These are phyloP conservation scores for Eilema caniola DNA, from an alignment of 2,888 invertebrate species.

Conservation along the genomic window DNA sequence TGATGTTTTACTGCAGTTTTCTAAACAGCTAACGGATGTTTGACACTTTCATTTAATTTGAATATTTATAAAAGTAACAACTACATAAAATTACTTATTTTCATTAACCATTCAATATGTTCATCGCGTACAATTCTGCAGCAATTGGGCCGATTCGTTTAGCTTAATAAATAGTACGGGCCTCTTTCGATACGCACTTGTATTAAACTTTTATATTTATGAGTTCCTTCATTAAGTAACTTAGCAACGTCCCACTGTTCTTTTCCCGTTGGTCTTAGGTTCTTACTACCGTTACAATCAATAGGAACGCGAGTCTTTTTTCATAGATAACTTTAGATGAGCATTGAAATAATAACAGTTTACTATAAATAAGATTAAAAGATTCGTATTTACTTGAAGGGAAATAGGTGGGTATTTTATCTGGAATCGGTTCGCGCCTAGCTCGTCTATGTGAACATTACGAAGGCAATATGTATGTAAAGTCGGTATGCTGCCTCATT, in stretches of 20 bases:
- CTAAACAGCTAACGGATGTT: conserved; percentile 25
- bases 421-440: conserved; percentile 67
- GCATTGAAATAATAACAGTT: conserved; percentile 44
- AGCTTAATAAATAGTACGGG: conserved; percentile 46
- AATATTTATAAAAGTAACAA: conserved; percentile 42
- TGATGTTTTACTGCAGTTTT: not conserved
- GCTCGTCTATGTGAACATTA: conserved; percentile 64
- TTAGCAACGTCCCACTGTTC: conserved; percentile 26
- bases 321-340: conserved; percentile 30
- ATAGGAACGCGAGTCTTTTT: conserved; percentile 23
- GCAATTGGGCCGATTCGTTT: conserved; percentile 51
- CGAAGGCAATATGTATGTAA: conserved; percentile 69
- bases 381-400: conserved; percentile 51
- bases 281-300: conserved; percentile 29
- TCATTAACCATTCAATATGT: conserved; percentile 50
- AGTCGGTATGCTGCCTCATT: conserved; percentile 58
- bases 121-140: conserved; percentile 46
- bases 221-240: conserved; percentile 22
- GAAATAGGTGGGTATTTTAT: conserved; percentile 61
- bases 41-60: conserved; percentile 43
- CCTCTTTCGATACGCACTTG: conserved; percentile 31
- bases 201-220: conserved; percentile 41
- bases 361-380: conserved; percentile 45
- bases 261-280: conserved; percentile 28
- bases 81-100: conserved; percentile 50